Base-by-base conservation (phyloP, 2,797 vertebrate genomes). In the Cottoperca gobio region DNA sequence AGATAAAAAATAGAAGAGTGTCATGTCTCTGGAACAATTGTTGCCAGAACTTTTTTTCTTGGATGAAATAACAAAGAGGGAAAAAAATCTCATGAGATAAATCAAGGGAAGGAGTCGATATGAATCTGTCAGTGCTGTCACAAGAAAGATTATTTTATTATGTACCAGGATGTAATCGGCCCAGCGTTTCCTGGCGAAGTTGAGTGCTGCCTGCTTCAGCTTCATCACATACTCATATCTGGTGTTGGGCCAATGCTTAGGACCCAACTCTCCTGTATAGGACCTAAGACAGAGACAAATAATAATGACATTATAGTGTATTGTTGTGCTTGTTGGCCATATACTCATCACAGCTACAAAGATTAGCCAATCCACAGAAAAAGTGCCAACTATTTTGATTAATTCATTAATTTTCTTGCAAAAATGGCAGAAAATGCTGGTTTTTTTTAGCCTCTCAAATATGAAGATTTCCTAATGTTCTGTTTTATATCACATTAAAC, bases 181-280 rank as follows among this genome's bases (percentile, higher is more conserved):
- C 86, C 89, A 95, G 82, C 91, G 95, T 79, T 91, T 94, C 80
- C 94, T 94, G 61, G 98, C 97, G 0, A 97, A 99, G 89, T 92
- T 93, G 35, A 99, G 92, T 0, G 96, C 98, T 7, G 96, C 96
- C 84, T 99, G 97, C 81, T 97, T 99, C 76, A 99, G 92, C 87
- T 95, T 97, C 98, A 99, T 99, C 80, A 99, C 75, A 13, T 98
- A 96, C 81, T 98, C 97, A 0, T 99, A 96, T 78, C 98, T 95
- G 80, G 92, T 94, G 65, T 94, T 95, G 1, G 95, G 97, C 98
- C 98, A 99, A 82, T 99, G 96, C 68, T 99, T 99, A 19, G 98
- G 98, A 8, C 98, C 96, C 0, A 95, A 61, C 88, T 99, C 98
- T 0, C 97, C 96, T 0, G 94, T 94, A 52, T 97, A 99, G 14